Evolutionary conservation across 2,113 vertebrate genomes (phyloP).

Genomic region (Pholis gunnellus): DNA sequence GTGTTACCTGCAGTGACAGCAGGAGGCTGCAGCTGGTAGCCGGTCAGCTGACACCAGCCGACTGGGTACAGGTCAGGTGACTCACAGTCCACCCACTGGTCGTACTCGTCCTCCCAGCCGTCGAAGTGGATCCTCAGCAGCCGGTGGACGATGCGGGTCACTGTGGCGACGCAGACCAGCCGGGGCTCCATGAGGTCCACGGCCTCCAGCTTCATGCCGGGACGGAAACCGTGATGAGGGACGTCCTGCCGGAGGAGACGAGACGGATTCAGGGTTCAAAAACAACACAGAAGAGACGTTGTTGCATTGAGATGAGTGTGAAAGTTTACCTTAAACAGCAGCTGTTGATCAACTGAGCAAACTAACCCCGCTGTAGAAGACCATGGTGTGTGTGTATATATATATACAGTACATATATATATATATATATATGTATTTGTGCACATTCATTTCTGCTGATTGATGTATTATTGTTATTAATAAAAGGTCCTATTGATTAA

Average conservation of each 20-base stretch:
- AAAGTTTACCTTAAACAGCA: too few relatives aligned
- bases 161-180: constrained; percentile 96
- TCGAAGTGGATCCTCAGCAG: constrained; percentile 96
- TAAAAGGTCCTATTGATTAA: too few relatives aligned
- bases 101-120: constrained; percentile 97
- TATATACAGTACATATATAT: too few relatives aligned
- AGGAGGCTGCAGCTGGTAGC: constrained; percentile 95
- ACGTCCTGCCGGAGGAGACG: constrained; percentile 85
- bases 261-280: too few relatives aligned
- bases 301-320: too few relatives aligned
- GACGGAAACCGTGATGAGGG: constrained; percentile 94
- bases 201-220: constrained; percentile 96
- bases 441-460: too few relatives aligned
- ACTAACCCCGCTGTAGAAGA: too few relatives aligned
- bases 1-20: constrained; percentile 86
- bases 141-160: constrained; percentile 94
- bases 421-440: too few relatives aligned
- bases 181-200: constrained; percentile 98
- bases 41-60: constrained; percentile 96
- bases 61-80: constrained; percentile 97
- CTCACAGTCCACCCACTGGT: constrained; percentile 98
- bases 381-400: too few relatives aligned
- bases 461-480: too few relatives aligned
- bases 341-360: too few relatives aligned
- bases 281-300: too few relatives aligned